Percentiles rank a stretch among this genome's conserved stretches.
Conservation (phyloP, 1,140 invertebrate genomes). For the Drosophila murphyi region DNA sequence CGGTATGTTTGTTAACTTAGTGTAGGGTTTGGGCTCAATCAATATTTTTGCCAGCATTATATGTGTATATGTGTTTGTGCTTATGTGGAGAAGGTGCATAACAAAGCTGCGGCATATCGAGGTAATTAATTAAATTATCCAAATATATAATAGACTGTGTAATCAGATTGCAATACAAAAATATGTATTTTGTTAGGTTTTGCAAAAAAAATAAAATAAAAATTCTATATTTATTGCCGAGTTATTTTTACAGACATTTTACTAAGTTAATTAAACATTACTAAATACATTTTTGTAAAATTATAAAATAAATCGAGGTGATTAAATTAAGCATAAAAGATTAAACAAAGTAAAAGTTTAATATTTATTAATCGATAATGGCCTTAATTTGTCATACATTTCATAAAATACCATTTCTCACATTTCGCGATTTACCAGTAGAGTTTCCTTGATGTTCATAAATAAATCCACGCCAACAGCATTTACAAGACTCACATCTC, state of each 20-base stretch:
- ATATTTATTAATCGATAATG: too few relatives aligned
- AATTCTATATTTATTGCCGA: too few relatives aligned
- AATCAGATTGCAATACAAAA: constrained; percentile 12
- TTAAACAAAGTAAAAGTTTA: too few relatives aligned
- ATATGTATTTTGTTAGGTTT: too few relatives aligned
- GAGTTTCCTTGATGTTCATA: neutral
- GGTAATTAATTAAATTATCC: constrained; percentile 27
- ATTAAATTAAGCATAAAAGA: too few relatives aligned
- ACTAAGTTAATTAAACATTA: too few relatives aligned
- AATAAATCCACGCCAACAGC: constrained; percentile 27
- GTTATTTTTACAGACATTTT: too few relatives aligned
- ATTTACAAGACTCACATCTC: constrained; percentile 8
- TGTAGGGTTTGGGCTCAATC: neutral
- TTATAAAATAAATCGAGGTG: too few relatives aligned
- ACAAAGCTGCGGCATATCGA: neutral
- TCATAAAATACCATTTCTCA: neutral
- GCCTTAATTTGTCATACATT: neutral
- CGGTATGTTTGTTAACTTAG: constrained; percentile 2
- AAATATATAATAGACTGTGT: constrained; percentile 21
- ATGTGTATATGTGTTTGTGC: neutral
- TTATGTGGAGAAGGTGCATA: neutral
- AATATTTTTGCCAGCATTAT: constrained; percentile 10
- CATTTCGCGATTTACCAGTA: neutral
- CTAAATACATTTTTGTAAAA: too few relatives aligned
- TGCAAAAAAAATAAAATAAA: too few relatives aligned